Conservation (phyloP, 2,113 vertebrate species). For the Channa maculata region DNA sequence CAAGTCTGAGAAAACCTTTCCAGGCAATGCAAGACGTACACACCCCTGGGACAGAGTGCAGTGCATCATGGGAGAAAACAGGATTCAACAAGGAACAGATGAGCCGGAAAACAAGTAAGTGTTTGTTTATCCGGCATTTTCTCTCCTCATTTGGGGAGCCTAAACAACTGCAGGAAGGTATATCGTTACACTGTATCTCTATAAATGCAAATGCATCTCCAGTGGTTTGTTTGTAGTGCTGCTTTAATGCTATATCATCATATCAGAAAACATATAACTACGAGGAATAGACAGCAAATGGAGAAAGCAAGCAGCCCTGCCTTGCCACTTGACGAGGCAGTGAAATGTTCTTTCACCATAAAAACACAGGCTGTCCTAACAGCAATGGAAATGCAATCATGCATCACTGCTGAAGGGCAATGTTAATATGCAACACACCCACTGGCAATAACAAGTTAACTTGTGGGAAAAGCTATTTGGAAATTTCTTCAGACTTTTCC, state of each 20-base stretch:
- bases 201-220: constrained; percentile 18
- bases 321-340: constrained; percentile 52
- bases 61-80: constrained; percentile 72
- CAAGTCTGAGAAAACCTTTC: constrained; percentile 68
- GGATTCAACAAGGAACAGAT: constrained; percentile 72
- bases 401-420: constrained; percentile 50
- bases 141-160: constrained; percentile 16
- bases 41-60: constrained; percentile 56
- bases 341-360: constrained; percentile 47
- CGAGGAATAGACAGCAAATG: constrained; percentile 27
- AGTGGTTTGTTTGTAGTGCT: constrained; percentile 24
- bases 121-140: constrained; percentile 58
- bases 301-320: constrained; percentile 50
- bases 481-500: constrained; percentile 50
- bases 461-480: constrained; percentile 59
- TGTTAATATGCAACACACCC: constrained; percentile 50
- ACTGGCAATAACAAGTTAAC: constrained; percentile 49
- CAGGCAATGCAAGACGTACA: constrained; percentile 57
- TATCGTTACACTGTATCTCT: constrained; percentile 5
- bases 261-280: constrained; percentile 21
- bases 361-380: constrained; percentile 50
- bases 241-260: constrained; percentile 22
- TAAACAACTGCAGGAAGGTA: not conserved
- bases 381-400: constrained; percentile 75
- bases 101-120: constrained; percentile 84